Evolutionary conservation across 2,797 vertebrate genomes (phyloP).

Genomic region (Schizopygopsis malacanthus): DNA sequence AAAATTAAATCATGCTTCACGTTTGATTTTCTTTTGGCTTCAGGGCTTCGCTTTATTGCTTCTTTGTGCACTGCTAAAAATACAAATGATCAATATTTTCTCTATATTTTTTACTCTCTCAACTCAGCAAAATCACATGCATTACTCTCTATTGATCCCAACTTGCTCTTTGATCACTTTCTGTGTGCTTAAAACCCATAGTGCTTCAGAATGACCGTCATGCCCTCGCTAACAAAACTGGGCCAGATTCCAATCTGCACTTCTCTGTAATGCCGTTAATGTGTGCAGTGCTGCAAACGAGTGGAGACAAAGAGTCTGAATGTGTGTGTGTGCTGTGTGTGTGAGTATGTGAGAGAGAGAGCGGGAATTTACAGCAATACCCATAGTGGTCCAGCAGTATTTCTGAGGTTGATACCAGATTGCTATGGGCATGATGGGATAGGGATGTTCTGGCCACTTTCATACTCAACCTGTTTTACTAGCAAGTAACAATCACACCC

Average conservation of each 20-base stretch:
- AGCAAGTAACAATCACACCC: background rate
- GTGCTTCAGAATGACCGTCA: constrained; percentile 16
- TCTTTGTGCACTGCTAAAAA: background rate
- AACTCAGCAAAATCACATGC: constrained; percentile 40
- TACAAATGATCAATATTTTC: background rate
- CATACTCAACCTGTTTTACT: background rate
- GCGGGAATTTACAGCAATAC: background rate
- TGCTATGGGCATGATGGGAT: background rate
- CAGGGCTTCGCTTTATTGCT: background rate
- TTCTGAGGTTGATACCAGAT: background rate
- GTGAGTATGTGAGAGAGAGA: background rate
- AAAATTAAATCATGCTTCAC: constrained; percentile 24
- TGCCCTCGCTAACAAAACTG: constrained; percentile 19
- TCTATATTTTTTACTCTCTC: background rate
- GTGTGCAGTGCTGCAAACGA: background rate
- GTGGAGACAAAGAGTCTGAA: background rate
- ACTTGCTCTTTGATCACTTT: constrained; percentile 53
- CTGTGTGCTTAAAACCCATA: constrained; percentile 45
- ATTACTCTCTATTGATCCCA: constrained; percentile 51
- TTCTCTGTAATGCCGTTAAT: constrained; percentile 1
- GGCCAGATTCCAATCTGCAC: constrained; percentile 29
- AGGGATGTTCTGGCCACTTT: background rate
- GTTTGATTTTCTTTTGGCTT: background rate
- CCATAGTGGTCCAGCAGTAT: background rate
- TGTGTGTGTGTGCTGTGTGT: background rate